Evolutionary conservation across 1,140 invertebrate genomes (phyloP), one percentile per base, ranked within the genome.

Genomic region (Lethrus apterus): DNA sequence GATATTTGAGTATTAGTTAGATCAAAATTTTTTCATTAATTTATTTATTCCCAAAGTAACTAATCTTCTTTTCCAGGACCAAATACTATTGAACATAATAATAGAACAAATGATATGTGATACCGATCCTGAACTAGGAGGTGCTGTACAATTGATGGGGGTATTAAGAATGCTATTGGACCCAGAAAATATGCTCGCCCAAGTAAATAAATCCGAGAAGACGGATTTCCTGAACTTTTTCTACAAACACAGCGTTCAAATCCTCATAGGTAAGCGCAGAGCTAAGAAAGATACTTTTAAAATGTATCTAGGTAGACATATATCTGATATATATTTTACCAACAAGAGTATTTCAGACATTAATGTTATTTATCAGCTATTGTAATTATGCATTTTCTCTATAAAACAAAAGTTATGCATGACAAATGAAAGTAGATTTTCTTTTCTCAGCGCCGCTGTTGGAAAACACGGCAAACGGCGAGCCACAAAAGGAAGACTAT

Each of bases 191-290:
- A 98, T 99, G 95, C 71, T 98, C 36, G 84, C 89, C 32, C 83
- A 86, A 40, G 80, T 86, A 36, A 94, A 92, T 69, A 96, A 96
- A 74, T 89, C 89, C 32, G 95, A 99, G 72, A 98, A 98, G 66
- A 85, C 89, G 19, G 95, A 99, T 68, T 99, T 99, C 69, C 77
- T 99, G 9, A 93, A 89, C 68, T 98, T 97, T 67, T 99, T 99
- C 69, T 99, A 99, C 71, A 96, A 96, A 67, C 88, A 95, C 69
- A 95, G 92, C 72, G 93, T 99, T 75, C 87, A 93, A 67, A 87
- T 91, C 33, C 72, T 98, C 46, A 93, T 93, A 69, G 84, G 84
- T 87, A 75, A 74, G 71, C 52, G 46, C 14, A n/a, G n/a, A n/a
- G n/a, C n/a, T n/a, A n/a, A n/a, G n/a, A n/a, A n/a, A n/a, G n/a